phyloP scores from a whole-genome alignment of 2,888 invertebrate species.

The Xylota segnis region DNA sequence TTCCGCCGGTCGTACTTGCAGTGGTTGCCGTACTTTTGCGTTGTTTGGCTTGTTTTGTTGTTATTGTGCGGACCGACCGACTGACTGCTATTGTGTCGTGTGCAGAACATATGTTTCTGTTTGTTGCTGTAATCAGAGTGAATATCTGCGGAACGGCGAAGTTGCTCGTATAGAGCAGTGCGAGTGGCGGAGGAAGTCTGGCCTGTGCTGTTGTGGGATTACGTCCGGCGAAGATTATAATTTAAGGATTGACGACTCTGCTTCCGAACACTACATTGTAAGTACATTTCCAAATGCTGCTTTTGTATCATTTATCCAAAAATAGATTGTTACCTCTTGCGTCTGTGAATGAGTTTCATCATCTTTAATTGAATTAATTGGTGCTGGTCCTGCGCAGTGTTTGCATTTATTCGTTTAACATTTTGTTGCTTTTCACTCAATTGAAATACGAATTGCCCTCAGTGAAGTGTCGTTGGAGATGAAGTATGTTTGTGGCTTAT shows the following conservation, averaged over 20 bases:
- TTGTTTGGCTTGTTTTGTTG: conserved; percentile 56
- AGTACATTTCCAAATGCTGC: conserved; percentile 12
- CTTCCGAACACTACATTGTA: background rate
- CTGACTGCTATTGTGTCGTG: conserved; percentile 19
- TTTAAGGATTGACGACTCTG: conserved; percentile 30
- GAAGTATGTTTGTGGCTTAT: background rate
- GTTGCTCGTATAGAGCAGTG: conserved; percentile 7
- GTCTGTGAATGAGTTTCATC: background rate
- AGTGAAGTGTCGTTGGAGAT: background rate
- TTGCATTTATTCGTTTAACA: background rate
- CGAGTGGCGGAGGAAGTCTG: conserved; percentile 39
- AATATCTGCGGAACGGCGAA: conserved; percentile 21
- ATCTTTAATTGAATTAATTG: conserved; percentile 39
- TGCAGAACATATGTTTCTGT: conserved; percentile 55
- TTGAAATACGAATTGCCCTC: background rate
- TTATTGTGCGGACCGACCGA: conserved; percentile 19
- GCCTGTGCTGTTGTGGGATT: conserved; percentile 22
- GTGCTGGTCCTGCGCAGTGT: conserved; percentile 52
- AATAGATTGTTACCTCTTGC: conserved; percentile 22
- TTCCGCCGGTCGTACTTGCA: conserved; percentile 22
- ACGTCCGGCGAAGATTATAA: conserved; percentile 11
- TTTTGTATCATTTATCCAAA: conserved; percentile 15
- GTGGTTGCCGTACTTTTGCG: conserved; percentile 29
- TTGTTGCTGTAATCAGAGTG: conserved; percentile 44
- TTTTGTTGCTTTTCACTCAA: conserved; percentile 16